These are phyloP conservation scores for Euborellia annulipes DNA, from an alignment of 1,140 invertebrate species.

Conservation along the genomic window DNA sequence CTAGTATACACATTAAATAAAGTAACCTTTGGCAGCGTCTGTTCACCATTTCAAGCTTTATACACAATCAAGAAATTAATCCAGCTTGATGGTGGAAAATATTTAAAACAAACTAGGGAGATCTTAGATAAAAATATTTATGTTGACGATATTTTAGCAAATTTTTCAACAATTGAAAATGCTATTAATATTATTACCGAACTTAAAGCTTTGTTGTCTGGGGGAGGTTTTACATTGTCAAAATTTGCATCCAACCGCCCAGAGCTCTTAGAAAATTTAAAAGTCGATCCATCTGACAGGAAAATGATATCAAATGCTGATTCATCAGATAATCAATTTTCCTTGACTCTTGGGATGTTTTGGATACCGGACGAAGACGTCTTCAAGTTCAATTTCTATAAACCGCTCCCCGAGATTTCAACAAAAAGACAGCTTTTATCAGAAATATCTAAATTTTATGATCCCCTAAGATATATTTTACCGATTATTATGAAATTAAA, in stretches of 20 bases:
- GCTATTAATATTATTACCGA: conserved; percentile 4
- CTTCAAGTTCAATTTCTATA: no score
- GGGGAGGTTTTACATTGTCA: not conserved
- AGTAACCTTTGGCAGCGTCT: conserved; percentile 17
- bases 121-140: conserved; percentile 26
- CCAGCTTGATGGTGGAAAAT: conserved; percentile 13
- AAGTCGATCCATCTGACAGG: no score
- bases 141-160: conserved; percentile 28
- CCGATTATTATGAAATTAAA: no score
- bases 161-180: conserved; percentile 9
- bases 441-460: no score
- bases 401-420: no score
- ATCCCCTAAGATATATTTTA: no score
- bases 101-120: conserved; percentile 14
- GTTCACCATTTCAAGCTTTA: conserved; percentile 9
- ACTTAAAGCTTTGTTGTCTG: conserved; percentile 3
- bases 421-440: no score
- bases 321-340: no score
- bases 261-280: no score
- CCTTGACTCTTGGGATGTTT: no score
- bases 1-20: conserved; percentile 16
- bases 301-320: no score
- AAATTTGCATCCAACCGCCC: conserved; percentile 6
- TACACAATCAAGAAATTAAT: conserved; percentile 7
- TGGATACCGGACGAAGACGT: no score